A percentile compares a stretch with the other conserved stretches of the same genome.
Evolutionary conservation across 2,797 vertebrate genomes (phyloP).

Genomic region (Mionectes olivaceus): DNA sequence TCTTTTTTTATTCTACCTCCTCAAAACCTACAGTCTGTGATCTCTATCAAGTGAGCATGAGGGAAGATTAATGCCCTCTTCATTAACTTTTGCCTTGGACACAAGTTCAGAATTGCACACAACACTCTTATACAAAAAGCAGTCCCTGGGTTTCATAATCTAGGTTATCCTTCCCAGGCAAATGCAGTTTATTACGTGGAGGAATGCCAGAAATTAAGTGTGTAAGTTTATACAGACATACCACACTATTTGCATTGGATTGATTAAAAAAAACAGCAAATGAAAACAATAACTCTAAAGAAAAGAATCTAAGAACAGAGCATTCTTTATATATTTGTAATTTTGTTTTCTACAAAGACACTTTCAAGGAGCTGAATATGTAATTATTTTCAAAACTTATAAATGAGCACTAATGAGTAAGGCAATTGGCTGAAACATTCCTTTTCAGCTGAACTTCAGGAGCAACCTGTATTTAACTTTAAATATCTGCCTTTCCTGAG

Average conservation of each 20-base stretch:
- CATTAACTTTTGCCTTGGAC: conserved; percentile 22
- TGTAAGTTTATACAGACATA: conserved; percentile 31
- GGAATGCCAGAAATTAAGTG: background rate
- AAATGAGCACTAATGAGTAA: background rate
- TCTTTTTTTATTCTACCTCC: background rate
- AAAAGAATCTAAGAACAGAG: conserved; percentile 19
- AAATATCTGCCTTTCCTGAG: background rate
- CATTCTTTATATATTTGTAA: background rate
- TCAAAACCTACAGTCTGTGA: conserved; percentile 17
- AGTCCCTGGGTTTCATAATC: background rate
- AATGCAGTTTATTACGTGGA: conserved; percentile 8
- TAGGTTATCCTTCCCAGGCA: background rate
- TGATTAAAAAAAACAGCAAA: conserved; percentile 27
- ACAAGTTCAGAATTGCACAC: background rate
- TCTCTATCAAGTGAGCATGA: background rate
- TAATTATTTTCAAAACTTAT: background rate
- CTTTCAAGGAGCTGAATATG: background rate
- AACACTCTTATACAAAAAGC: background rate
- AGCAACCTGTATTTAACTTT: background rate
- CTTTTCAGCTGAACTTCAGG: background rate
- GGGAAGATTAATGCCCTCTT: background rate
- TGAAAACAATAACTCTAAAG: background rate
- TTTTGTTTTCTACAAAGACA: conserved; percentile 9
- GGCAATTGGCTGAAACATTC: background rate
- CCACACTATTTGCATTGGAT: background rate